These are phyloP conservation scores for Neosalanx taihuensis DNA, from an alignment of 2,797 vertebrate species.

Conservation along the genomic window DNA sequence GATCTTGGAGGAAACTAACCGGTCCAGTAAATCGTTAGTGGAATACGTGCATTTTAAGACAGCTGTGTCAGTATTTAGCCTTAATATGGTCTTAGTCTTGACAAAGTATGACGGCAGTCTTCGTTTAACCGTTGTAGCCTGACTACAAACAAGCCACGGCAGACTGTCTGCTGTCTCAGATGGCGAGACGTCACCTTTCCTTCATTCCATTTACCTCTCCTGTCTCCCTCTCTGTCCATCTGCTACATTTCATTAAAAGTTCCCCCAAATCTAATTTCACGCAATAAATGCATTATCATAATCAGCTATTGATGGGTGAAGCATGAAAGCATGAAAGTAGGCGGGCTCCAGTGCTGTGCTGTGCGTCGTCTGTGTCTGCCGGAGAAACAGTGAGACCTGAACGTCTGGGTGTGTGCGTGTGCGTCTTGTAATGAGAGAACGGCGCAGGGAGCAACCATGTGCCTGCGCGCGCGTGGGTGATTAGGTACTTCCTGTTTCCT, in stretches of 20 bases:
- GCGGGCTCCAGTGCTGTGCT: neutral
- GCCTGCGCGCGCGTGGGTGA: slow-evolving; percentile 22
- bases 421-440: neutral
- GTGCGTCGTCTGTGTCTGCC: slow-evolving; percentile 22
- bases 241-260: slow-evolving; percentile 54
- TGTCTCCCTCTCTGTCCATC: slow-evolving; percentile 26
- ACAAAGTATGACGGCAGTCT: no score
- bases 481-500: slow-evolving; percentile 52
- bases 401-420: neutral
- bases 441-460: neutral
- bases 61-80: no score
- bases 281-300: slow-evolving; percentile 66
- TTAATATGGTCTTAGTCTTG: no score
- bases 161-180: slow-evolving; percentile 6
- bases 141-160: neutral
- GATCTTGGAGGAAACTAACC: no score
- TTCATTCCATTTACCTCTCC: slow-evolving; percentile 31
- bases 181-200: neutral
- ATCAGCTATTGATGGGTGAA: slow-evolving; percentile 54
- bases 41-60: no score
- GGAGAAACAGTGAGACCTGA: slow-evolving; percentile 9
- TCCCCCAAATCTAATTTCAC: slow-evolving; percentile 59
- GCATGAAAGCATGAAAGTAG: slow-evolving; percentile 15
- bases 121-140: neutral
- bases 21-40: no score